Base-by-base conservation (phyloP, 2,888 invertebrate species). In the Timema podura region DNA sequence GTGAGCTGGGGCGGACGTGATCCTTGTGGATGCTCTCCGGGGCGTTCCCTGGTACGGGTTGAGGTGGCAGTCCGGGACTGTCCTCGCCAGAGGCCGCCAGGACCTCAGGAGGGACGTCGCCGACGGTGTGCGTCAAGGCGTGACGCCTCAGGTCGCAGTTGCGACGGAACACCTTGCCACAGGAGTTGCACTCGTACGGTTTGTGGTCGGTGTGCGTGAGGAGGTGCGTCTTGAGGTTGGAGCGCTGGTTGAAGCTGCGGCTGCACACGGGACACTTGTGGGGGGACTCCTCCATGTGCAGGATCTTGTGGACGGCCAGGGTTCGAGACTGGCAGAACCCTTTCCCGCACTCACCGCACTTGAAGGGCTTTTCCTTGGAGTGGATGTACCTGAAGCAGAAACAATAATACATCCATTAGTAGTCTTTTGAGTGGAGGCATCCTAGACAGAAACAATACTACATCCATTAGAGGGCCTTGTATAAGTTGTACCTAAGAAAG, bases 261-360 rank as follows among this genome's bases (percentile, higher is more conserved):
- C 91, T 91, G 82, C 95, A 95, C 5, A 93, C 93, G 8, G 93
- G 92, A 78, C 95, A 95, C 80, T 95, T 94, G 85, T 95, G 94
- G 2, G 95, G 94, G 0, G 93, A 93, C 79, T 95, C 94, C 80
- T 95, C 94, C 91, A 93, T 91, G 80, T 96, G 95, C 49, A 95
- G 87, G 74, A 95, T 94, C 80, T 93, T 93, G 86, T 98, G 97
- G 5, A 96, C 96, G 8, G 96, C 95, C 77, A 98, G 83, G 0
- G 98, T 98, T 73, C 98, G 86, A 68, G 95, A 93, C 80, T 98
- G 98, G 79, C 98, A 98, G 83, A 98, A 98, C 6, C 98, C 97
- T 83, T 98, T 98, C 74, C 95, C 96, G 80, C 98, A 98, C 82
- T 96, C 93, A 68, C 89, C 89, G 81, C 97, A 98, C 82, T 95